A percentile compares a stretch with the other conserved stretches of the same genome.
Conservation (phyloP, 2,888 invertebrate species). For the Drosophila anomelani region DNA sequence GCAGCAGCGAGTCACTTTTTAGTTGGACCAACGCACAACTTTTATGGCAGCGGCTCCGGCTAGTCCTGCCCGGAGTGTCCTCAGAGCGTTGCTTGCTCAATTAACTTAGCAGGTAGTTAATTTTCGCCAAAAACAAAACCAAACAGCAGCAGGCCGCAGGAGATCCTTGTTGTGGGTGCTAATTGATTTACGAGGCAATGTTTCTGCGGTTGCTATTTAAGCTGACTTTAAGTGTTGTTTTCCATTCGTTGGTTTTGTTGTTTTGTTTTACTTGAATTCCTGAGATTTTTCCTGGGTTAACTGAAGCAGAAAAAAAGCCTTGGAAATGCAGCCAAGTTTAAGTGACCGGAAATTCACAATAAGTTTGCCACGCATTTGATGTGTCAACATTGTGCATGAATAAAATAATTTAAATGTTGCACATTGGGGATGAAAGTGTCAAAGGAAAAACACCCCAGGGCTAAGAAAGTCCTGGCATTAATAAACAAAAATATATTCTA, state of each 20-base stretch:
- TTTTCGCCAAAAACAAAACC: conserved; percentile 66
- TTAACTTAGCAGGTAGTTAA: conserved; percentile 84
- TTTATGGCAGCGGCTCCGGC: conserved; percentile 57
- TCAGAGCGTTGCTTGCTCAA: conserved; percentile 75
- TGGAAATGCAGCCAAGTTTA: conserved; percentile 60
- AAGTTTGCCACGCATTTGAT: conserved; percentile 54
- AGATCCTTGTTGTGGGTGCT: conserved; percentile 50
- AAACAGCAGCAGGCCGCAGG: conserved; percentile 21
- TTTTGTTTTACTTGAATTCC: not conserved
- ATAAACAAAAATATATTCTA: not conserved
- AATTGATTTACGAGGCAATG: conserved; percentile 71
- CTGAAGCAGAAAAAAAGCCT: conserved; percentile 44
- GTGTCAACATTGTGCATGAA: conserved; percentile 60
- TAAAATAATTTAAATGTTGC: conserved; percentile 56
- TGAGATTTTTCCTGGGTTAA: conserved; percentile 5
- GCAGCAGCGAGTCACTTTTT: conserved; percentile 61
- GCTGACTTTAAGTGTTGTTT: conserved; percentile 30
- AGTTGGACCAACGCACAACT: conserved; percentile 62
- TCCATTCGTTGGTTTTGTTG: not conserved
- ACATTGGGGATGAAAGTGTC: conserved; percentile 27
- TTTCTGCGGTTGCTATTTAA: conserved; percentile 26
- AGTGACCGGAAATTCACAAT: conserved; percentile 50
- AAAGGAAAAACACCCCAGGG: not conserved
- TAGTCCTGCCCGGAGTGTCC: conserved; percentile 33
- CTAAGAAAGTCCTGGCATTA: not conserved